These are phyloP conservation scores for Thecophora atra DNA, from an alignment of 2,888 invertebrate genomes.

Conservation along the genomic window DNA sequence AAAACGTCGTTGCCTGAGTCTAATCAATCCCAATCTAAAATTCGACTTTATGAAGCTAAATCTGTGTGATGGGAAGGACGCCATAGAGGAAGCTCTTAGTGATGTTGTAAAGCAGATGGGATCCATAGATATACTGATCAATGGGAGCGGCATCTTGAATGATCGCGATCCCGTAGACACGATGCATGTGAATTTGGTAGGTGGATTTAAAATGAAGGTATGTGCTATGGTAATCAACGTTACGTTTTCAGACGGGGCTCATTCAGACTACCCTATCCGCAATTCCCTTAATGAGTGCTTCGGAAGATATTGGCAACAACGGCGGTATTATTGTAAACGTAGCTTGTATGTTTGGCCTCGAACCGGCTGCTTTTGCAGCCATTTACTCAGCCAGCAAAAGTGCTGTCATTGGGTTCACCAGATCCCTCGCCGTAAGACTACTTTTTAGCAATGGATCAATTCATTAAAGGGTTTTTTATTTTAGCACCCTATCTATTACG, in stretches of 20 bases:
- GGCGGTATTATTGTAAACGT: conserved; percentile 60
- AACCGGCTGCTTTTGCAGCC: conserved; percentile 49
- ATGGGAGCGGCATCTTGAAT: conserved; percentile 49
- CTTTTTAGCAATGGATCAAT: neutral
- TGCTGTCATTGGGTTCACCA: conserved; percentile 50
- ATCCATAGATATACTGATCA: conserved; percentile 48
- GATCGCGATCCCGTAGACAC: conserved; percentile 47
- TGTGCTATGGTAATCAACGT: neutral
- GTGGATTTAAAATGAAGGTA: neutral
- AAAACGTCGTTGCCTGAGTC: conserved; percentile 28
- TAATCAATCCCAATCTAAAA: conserved; percentile 19
- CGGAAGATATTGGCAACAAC: conserved; percentile 52
- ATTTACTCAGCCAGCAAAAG: conserved; percentile 58
- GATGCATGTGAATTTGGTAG: conserved; percentile 66
- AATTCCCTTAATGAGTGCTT: conserved; percentile 58
- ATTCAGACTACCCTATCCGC: conserved; percentile 60
- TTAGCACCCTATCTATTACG: conserved; percentile 42
- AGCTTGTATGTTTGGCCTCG: conserved; percentile 54
- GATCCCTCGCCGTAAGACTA: conserved; percentile 40
- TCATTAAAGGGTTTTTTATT: neutral
- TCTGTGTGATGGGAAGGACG: conserved; percentile 38
- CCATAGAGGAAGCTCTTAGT: conserved; percentile 41
- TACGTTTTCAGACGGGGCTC: conserved; percentile 57
- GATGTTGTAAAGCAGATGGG: conserved; percentile 33
- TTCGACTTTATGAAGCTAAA: conserved; percentile 42